These are phyloP conservation scores for Ephialtes manifestator DNA, from an alignment of 2,888 invertebrate species.

Conservation along the genomic window DNA sequence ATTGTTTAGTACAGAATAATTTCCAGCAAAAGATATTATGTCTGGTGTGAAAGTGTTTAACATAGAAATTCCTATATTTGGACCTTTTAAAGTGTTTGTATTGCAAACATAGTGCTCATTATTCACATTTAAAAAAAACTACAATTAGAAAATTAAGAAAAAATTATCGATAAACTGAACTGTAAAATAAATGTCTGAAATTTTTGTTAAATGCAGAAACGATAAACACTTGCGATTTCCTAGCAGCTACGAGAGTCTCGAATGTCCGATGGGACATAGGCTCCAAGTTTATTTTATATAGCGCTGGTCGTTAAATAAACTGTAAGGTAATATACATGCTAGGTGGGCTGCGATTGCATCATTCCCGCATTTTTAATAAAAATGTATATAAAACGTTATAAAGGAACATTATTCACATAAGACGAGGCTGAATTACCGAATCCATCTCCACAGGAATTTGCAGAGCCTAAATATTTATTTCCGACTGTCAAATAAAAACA, in stretches of 20 bases:
- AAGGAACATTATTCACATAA: not conserved
- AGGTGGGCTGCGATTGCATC: slow-evolving; percentile 46
- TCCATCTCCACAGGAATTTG: not conserved
- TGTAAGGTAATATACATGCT: slow-evolving; percentile 50
- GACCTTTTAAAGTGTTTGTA: no score
- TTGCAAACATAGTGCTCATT: no score
- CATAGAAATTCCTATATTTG: no score
- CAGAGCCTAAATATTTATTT: not conserved
- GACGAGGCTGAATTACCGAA: slow-evolving; percentile 2
- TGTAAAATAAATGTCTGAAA: not conserved
- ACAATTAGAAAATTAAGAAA: no score
- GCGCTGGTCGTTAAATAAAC: slow-evolving; percentile 56
- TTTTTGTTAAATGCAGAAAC: not conserved
- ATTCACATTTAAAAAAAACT: no score
- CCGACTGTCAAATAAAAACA: not conserved
- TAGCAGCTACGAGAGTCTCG: not conserved
- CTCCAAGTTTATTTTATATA: slow-evolving; percentile 32
- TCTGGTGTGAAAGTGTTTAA: no score
- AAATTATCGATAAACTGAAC: no score
- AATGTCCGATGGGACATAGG: not conserved
- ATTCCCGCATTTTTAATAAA: slow-evolving; percentile 22
- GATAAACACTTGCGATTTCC: slow-evolving; percentile 35
- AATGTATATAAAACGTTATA: not conserved
- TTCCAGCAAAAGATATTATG: no score
- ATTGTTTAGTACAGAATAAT: no score